Evolutionary conservation across 2,888 invertebrate genomes (phyloP), one percentile per base, ranked within the genome.

Genomic region (Lagria hirta): DNA sequence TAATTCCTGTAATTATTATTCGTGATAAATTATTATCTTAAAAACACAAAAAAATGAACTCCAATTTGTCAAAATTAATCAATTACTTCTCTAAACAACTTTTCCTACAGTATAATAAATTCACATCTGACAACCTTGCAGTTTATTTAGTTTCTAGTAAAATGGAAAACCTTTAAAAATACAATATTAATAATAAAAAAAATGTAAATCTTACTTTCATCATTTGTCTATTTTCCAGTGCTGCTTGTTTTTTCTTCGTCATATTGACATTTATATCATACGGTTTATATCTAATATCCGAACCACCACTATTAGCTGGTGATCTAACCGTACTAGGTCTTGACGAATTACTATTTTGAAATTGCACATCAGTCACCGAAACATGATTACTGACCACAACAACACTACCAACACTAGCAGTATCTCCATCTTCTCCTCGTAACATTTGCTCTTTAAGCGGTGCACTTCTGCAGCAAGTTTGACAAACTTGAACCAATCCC

Each of bases 401-500:
- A 12, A 11, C 37, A 46, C 53, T 52, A n/a, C n/a, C n/a, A n/a
- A n/a, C n/a, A n/a, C n/a, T n/a, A n/a, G n/a, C n/a, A n/a, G n/a
- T n/a, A n/a, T n/a, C n/a, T n/a, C n/a, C n/a, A 17, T 52, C 57
- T 48, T 65, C 66, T 18, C 66, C 68, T 37, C 83, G 81, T 68
- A 82, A 84, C 58, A 83, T 81, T 62, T 84, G 83, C 66, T 86
- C 84, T 71, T 86, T 85, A 68, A 82, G 83, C 40, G 85, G 86
- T 53, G 89, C 83, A 50, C 81, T 80, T 73, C 89, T 89, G 73
- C 89, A 86, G 75, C 94, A 94, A 58, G 84, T 81, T 61, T 87
- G 84, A 73, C 89, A 89, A 62, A 92, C 89, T 75, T 89, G 86
- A 55, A 89, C 89, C 83, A 88, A 86, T 73, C 90, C 93, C 75